These are phyloP conservation scores for Tylochromis polylepis DNA, from an alignment of 2,113 vertebrate species.

Conservation along the genomic window DNA sequence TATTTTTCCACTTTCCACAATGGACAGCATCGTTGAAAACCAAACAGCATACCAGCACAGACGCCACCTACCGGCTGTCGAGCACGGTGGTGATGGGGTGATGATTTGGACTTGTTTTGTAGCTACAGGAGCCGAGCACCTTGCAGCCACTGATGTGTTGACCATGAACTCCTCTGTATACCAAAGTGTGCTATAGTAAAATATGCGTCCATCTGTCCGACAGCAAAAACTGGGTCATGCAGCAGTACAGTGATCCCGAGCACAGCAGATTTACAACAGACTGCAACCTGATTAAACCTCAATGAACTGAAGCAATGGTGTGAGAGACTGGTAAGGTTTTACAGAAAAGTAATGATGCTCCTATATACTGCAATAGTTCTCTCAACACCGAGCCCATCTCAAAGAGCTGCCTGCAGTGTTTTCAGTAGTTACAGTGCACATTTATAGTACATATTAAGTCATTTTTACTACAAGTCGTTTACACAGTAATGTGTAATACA, in stretches of 20 bases:
- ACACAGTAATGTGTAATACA: background rate
- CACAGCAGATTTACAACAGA: background rate
- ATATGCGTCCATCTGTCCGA: rapidly evolving
- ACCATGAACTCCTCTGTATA: background rate
- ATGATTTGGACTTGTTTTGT: background rate
- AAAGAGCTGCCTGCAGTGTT: background rate
- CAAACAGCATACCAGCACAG: background rate
- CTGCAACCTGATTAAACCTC: background rate
- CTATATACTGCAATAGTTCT: background rate
- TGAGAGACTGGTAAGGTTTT: no score
- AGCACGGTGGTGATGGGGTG: background rate
- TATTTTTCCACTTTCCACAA: background rate
- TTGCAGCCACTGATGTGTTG: background rate
- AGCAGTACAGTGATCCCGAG: background rate
- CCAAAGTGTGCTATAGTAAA: background rate
- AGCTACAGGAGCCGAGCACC: background rate
- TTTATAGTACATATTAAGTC: background rate
- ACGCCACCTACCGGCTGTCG: background rate
- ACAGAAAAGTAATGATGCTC: background rate
- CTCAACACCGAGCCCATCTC: background rate
- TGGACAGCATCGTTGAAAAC: background rate
- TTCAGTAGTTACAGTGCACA: background rate
- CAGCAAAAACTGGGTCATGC: rapidly evolving
- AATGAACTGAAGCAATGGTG: background rate
- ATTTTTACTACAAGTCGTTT: background rate